A percentile compares a stretch with the other conserved stretches of the same genome.
Conservation (phyloP, 1,140 invertebrate genomes). For the Agraylea sexmaculata region DNA sequence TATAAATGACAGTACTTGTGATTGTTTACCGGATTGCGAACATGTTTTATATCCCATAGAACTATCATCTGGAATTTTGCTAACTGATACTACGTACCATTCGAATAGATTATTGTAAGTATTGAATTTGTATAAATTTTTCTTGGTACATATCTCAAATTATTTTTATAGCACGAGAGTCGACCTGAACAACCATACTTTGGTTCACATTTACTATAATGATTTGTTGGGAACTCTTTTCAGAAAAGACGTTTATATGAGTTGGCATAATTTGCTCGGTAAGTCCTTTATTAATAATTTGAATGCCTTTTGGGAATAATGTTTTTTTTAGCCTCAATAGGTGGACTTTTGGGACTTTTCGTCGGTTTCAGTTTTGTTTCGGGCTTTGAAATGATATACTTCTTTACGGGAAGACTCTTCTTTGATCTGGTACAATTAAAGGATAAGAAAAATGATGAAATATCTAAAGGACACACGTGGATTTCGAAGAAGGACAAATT, state of each 20-base stretch:
- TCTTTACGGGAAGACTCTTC: slow-evolving; percentile 42
- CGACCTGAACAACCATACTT: slow-evolving; percentile 37
- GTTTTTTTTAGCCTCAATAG: slow-evolving; percentile 49
- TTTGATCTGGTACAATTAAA: slow-evolving; percentile 26
- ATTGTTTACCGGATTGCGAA: slow-evolving; percentile 45
- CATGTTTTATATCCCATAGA: slow-evolving; percentile 42
- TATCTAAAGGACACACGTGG: no score
- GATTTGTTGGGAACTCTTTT: slow-evolving; percentile 46
- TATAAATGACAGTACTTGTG: slow-evolving; percentile 25
- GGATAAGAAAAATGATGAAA: no score
- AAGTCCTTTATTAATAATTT: slow-evolving; percentile 14
- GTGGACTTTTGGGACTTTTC: slow-evolving; percentile 51
- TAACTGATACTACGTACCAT: slow-evolving; percentile 27
- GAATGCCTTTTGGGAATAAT: neutral
- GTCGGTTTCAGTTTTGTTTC: slow-evolving; percentile 58
- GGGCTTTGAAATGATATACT: slow-evolving; percentile 51
- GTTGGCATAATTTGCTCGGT: slow-evolving; percentile 41
- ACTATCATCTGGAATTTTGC: slow-evolving; percentile 39
- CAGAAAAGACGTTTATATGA: slow-evolving; percentile 45
- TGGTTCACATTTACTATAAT: slow-evolving; percentile 50
- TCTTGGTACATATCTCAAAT: neutral
- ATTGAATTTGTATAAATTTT: slow-evolving; percentile 15
- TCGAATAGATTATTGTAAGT: slow-evolving; percentile 34
- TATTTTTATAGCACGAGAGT: slow-evolving; percentile 34
- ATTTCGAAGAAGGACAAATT: no score